Evolutionary conservation across 2,797 vertebrate genomes (phyloP).

Genomic region (Hirundo rustica): DNA sequence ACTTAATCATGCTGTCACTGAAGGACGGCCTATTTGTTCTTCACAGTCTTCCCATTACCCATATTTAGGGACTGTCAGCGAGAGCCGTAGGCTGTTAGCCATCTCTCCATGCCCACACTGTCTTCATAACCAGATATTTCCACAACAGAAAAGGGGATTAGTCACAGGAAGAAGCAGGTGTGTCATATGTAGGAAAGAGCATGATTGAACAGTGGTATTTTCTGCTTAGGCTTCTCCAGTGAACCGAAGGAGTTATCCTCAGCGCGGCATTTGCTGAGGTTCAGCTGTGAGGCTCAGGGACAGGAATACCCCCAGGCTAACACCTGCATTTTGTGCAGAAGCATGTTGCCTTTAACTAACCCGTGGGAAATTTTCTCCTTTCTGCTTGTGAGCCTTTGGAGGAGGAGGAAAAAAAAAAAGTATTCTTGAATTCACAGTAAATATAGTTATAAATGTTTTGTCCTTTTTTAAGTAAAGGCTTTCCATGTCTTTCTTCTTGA

Average conservation of each 20-base stretch:
- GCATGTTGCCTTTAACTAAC: not conserved
- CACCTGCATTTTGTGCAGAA: not conserved
- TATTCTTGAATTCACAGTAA: not conserved
- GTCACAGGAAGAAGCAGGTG: constrained; percentile 58
- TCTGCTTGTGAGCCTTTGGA: not conserved
- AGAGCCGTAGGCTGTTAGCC: not conserved
- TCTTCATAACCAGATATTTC: constrained; percentile 45
- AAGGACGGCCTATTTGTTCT: not conserved
- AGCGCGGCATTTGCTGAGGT: not conserved
- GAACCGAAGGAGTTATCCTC: not conserved
- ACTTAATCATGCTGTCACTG: not conserved
- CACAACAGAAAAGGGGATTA: constrained; percentile 40
- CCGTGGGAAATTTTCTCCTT: not conserved
- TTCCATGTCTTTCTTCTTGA: not conserved
- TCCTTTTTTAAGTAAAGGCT: not conserved
- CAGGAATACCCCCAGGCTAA: not conserved
- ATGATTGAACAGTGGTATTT: constrained; percentile 31
- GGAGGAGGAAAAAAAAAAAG: not conserved
- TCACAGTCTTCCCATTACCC: not conserved
- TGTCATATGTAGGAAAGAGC: constrained; percentile 6
- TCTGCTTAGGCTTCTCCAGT: constrained; percentile 4
- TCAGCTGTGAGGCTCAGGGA: not conserved
- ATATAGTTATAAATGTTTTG: not conserved
- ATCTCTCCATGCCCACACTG: not conserved
- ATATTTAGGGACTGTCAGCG: not conserved